phyloP scores from a whole-genome alignment of 92 coral and sea anemone genomes.

The Siderastrea siderea region DNA sequence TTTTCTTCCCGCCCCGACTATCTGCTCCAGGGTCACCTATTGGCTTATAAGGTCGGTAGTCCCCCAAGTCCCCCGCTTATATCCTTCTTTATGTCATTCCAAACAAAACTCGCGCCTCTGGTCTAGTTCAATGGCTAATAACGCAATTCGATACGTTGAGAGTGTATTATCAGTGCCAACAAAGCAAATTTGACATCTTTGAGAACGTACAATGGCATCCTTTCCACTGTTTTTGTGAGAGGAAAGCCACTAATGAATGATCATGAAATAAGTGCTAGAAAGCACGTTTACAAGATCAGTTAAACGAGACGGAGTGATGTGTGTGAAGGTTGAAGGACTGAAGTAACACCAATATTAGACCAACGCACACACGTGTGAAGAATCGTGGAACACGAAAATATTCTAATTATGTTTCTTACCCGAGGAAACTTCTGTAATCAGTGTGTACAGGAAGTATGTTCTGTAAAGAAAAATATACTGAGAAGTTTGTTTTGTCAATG shows the following conservation, averaged over 20 bases:
- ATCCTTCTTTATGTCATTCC: too few relatives aligned
- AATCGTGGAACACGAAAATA: background rate
- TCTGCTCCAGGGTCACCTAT: too few relatives aligned
- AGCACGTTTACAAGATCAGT: background rate
- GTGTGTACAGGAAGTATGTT: background rate
- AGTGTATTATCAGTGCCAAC: background rate
- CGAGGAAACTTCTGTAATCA: background rate
- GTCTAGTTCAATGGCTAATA: too few relatives aligned
- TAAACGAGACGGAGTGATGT: background rate
- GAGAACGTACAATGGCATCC: background rate
- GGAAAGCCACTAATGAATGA: background rate
- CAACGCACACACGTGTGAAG: background rate
- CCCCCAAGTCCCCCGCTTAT: too few relatives aligned
- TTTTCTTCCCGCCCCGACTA: too few relatives aligned
- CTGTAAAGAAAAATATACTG: slow-evolving; percentile 5
- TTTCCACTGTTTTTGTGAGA: background rate
- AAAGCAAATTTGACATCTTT: slow-evolving; percentile 1
- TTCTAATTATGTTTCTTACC: slow-evolving; percentile 17
- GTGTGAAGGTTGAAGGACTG: background rate
- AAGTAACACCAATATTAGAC: background rate
- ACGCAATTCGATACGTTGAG: too few relatives aligned
- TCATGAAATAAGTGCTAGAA: background rate
- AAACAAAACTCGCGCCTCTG: too few relatives aligned
- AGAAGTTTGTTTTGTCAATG: background rate
- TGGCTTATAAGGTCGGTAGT: too few relatives aligned